Base-by-base conservation (phyloP, 2,113 vertebrate species). In the Chamaetylas fuelleborni region DNA sequence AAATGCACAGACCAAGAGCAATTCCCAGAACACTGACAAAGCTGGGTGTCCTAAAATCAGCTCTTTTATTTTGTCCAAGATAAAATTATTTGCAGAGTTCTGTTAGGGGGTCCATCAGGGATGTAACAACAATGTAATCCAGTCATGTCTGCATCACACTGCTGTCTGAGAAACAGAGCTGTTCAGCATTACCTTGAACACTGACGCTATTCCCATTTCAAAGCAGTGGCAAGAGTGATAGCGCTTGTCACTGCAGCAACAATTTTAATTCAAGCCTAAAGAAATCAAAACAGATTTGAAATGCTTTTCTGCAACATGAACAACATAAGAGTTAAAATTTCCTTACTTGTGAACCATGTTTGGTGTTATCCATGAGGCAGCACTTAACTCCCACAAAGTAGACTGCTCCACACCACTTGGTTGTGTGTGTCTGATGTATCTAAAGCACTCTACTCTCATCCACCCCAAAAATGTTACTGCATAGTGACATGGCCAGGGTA, bases 401-500 rank as follows among this genome's bases (percentile, higher is more conserved):
- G 66, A 38, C 28, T 85, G 89, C 43, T 91, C 45, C 40, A 42
- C 19, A 77, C 42, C 22, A 40, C 64, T 70, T 3, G 2, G 38
- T 2, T 82, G 45, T 17, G 70, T n/a, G 53, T 40, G 53, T 40
- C 70, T 1, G 10, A 17, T 2, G 3, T 33, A 79, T 48, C 69
- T 72, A 26, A 76, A 82, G 74, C 43, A n/a, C 62, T 54, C 56
- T 33, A 2, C 70, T 94, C 74, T 45, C 0, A 0, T 19, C 57
- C 29, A 69, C 20, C 50, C 16, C 28, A 23, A 38, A 85, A 77
- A 47, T 1, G n/a, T n/a, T 45, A 20, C 45, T 53, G 78, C 64
- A 38, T 0, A 50, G 61, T 3, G 14, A 84, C 42, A 24, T 0
- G 2, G 84, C 36, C 81, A 87, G 40, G 1, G 2, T 19, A 42